A percentile compares a stretch with the other conserved stretches of the same genome.
These are phyloP conservation scores for Oreochromis mossambicus DNA, from an alignment of 2,797 vertebrate genomes.

Conservation along the genomic window DNA sequence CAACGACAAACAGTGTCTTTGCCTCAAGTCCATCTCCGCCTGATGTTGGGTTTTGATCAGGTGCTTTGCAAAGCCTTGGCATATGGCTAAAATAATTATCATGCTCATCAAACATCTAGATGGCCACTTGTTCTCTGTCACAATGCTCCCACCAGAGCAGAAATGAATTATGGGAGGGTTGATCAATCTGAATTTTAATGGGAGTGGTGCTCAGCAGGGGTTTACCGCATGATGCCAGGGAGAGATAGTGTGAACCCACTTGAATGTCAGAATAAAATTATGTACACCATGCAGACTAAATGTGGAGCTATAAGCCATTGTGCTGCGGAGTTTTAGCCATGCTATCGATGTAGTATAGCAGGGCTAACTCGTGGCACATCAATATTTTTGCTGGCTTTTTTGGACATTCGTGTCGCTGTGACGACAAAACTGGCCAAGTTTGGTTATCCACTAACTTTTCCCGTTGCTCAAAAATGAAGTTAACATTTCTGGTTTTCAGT, in stretches of 20 bases:
- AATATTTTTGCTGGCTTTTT: background rate
- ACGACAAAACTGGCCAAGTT: background rate
- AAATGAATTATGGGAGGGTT: slow-evolving; percentile 59
- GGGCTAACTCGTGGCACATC: background rate
- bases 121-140: slow-evolving; percentile 65
- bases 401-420: background rate
- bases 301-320: background rate
- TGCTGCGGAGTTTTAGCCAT: background rate
- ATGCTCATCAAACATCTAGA: slow-evolving; percentile 65
- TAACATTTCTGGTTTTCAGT: background rate
- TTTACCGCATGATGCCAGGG: slow-evolving; percentile 7
- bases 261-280: slow-evolving; percentile 3
- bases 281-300: background rate
- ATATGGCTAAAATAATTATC: slow-evolving; percentile 71
- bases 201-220: slow-evolving; percentile 35
- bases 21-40: background rate
- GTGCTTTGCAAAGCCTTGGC: slow-evolving; percentile 48
- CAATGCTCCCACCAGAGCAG: slow-evolving; percentile 60
- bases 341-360: background rate
- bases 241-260: slow-evolving; percentile 3
- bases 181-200: slow-evolving; percentile 69
- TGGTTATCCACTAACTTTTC: background rate
- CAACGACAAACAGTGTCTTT: slow-evolving; percentile 32
- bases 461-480: background rate
- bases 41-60: slow-evolving; percentile 40